A percentile compares a stretch with the other conserved stretches of the same genome.
These are phyloP conservation scores for Cynopterus sphinx DNA, from an alignment of 2,797 vertebrate genomes.

Conservation along the genomic window DNA sequence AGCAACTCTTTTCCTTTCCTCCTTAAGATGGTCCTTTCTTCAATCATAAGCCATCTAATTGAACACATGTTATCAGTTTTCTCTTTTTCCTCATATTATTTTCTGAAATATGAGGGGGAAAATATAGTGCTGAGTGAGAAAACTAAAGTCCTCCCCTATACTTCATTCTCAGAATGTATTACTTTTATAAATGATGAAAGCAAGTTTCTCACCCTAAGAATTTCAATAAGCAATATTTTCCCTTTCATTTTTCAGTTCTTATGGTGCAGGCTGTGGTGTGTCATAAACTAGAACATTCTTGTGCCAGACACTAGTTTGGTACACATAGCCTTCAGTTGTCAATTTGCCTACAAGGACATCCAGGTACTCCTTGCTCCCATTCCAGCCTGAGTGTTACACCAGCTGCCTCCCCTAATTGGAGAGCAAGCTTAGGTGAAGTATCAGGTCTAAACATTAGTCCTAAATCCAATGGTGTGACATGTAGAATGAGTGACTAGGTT, in stretches of 20 bases:
- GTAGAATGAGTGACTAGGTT: background rate
- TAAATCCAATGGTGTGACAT: background rate
- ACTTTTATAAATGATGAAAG: conserved; percentile 65
- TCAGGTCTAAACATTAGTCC: background rate
- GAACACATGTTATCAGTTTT: background rate
- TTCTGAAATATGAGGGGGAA: background rate
- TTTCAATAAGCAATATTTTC: conserved; percentile 59
- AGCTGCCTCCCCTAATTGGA: background rate
- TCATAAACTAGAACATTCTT: background rate
- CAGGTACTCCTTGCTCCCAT: background rate
- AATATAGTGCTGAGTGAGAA: background rate
- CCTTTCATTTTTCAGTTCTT: conserved; percentile 66
- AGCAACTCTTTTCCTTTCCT: background rate
- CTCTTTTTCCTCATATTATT: background rate
- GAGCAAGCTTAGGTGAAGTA: background rate
- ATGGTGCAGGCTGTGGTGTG: background rate
- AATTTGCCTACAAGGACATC: conserved; percentile 40
- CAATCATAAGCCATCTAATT: background rate
- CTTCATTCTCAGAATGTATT: conserved; percentile 19
- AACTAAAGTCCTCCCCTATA: background rate
- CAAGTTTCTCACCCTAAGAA: conserved; percentile 64
- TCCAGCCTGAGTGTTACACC: background rate
- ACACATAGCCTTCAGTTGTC: conserved; percentile 39
- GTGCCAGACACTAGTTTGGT: background rate
- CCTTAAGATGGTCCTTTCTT: background rate